A percentile compares a stretch with the other conserved stretches of the same genome.
Conservation (phyloP, 1,140 invertebrate species). For the Lucilia sericata region DNA sequence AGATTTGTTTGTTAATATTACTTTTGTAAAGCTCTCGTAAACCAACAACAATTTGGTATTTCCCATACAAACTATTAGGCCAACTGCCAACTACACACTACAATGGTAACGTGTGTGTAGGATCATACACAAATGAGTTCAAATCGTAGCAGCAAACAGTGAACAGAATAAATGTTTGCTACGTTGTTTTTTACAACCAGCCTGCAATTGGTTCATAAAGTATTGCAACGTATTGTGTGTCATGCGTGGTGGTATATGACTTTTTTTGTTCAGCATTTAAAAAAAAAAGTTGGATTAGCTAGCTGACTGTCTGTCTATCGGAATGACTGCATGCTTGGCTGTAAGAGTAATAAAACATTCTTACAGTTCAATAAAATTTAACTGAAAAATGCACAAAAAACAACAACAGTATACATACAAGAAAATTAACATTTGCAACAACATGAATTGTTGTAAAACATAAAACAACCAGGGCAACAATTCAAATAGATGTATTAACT, state of each 20-base stretch:
- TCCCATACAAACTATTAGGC: conserved; percentile 2
- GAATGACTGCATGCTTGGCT: background rate
- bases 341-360: conserved; percentile 20
- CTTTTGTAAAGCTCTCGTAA: background rate
- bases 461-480: background rate
- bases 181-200: background rate
- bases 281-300: too few species aligned
- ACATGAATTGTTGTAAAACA: background rate
- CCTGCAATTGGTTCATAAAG: background rate
- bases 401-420: background rate
- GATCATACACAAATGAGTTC: conserved; percentile 1
- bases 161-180: too few species aligned
- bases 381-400: conserved; percentile 12
- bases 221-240: conserved; percentile 3
- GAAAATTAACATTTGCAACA: background rate
- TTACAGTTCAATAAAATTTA: conserved; percentile 24
- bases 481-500: background rate
- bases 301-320: background rate
- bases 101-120: background rate
- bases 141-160: background rate
- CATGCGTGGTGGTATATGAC: conserved; percentile 22
- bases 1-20: background rate
- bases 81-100: background rate
- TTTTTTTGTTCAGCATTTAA: background rate
- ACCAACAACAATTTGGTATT: background rate